Evolutionary conservation across 2,888 invertebrate species (phyloP), one percentile per base, ranked within the genome.

Genomic region (Phengaris alcon): DNA sequence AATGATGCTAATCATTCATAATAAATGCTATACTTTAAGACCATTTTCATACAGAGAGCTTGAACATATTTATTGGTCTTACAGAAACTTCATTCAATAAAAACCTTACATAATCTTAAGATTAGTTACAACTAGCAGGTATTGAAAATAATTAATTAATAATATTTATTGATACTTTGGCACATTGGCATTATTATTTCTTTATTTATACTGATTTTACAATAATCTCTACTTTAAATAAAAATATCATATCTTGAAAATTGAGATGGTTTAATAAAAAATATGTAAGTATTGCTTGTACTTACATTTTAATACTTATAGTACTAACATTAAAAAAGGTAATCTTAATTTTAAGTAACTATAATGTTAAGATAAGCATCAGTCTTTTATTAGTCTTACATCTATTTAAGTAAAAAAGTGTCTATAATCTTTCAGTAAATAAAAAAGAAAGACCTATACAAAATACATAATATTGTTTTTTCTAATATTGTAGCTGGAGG

Each of bases 361-460:
- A 35, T 35, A 64, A 22, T 59, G 22, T 59, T 13, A 10, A 51
- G 51, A 7, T 15, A 22, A 64, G 9, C 3, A 22, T 64, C 64
- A 64, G 64, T 64, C 64, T 64, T 64, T 44, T 64, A 35, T 64
- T 35, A 13, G 59, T 64, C 64, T 64, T 64, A 64, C 6, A 64
- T 6, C 64, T 35, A 64, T 64, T 55, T 22, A 35, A 22, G 22
- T 22, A 22, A 9, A n/a, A 9, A 10, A 12, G 12, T 6, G 10
- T 35, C 2, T 64, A 59, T 15, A 9, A 3, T 44, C 6, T 6
- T 35, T 35, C 2, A 44, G 13, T 35, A 35, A 64, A 64, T 44
- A 6, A 12, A 13, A 48, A 48, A 48, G 48, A 7, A 48, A 48
- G 0, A 8, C 48, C 48, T 6, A 48, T 10, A 10, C 59, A 59